These are phyloP conservation scores for Netelia inedita DNA, from an alignment of 2,888 invertebrate species.

Conservation along the genomic window DNA sequence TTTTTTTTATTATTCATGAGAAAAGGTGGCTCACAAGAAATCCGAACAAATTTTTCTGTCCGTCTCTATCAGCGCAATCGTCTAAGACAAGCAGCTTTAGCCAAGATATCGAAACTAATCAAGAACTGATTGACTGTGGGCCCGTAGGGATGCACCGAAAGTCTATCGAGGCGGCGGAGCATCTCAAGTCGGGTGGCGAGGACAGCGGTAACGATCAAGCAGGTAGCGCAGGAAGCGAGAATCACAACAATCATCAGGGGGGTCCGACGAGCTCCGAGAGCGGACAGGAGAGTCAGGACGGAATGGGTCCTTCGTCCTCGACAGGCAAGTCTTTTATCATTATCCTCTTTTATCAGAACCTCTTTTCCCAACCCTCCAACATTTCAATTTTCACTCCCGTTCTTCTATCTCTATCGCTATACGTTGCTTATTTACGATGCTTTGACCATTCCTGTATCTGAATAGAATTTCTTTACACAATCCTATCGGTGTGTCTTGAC, in stretches of 20 bases:
- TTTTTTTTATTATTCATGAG: slow-evolving; percentile 36
- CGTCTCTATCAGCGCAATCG: slow-evolving; percentile 85
- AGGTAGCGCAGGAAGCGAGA: slow-evolving; percentile 81
- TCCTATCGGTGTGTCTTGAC: background rate
- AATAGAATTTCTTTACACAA: slow-evolving; percentile 1
- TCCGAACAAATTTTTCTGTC: slow-evolving; percentile 82
- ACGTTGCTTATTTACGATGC: background rate
- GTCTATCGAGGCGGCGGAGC: slow-evolving; percentile 98
- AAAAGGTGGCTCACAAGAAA: slow-evolving; percentile 71
- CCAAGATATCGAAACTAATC: slow-evolving; percentile 85
- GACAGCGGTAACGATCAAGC: slow-evolving; percentile 88
- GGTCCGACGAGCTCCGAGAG: slow-evolving; percentile 84
- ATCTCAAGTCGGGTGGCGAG: slow-evolving; percentile 93
- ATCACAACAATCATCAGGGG: slow-evolving; percentile 81
- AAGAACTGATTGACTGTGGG: slow-evolving; percentile 85
- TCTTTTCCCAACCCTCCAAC: background rate
- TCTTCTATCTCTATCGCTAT: slow-evolving; percentile 11
- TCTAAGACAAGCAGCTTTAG: slow-evolving; percentile 85
- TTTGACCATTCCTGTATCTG: background rate
- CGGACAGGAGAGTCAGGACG: slow-evolving; percentile 84
- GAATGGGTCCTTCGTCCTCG: slow-evolving; percentile 82
- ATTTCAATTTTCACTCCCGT: slow-evolving; percentile 11
- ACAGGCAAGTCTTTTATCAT: slow-evolving; percentile 74
- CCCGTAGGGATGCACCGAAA: slow-evolving; percentile 99
- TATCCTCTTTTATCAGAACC: background rate